Base-by-base conservation (phyloP, 2,113 vertebrate genomes). In the Centropus unirufus region DNA sequence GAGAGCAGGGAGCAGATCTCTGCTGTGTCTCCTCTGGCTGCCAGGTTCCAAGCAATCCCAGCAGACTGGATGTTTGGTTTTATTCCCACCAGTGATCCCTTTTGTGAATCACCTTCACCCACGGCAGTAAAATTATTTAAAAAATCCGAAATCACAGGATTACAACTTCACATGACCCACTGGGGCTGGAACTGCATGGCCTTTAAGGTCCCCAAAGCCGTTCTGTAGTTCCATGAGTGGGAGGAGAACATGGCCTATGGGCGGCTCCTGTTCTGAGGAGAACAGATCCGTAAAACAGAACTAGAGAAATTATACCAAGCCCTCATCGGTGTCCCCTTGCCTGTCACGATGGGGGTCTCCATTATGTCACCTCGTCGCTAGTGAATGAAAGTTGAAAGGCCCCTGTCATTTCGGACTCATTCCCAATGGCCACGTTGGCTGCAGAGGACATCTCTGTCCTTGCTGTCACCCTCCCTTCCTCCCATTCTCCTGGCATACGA, bases 291-390 rank as follows among this genome's bases (percentile, higher is more conserved):
- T 2, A 23, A 8, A 24, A 74, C 16, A 44, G 12, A 83, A 49
- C 9, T 69, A 78, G 26, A 63, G 64, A 14, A 39, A 39, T 5
- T 4, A 13, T 6, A 40, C 72, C 52, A 55, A 77, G 30, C 16
- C 67, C 32, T 63, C 23, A 5, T 14, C 61, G 17, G 2, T 0
- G 15, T 34, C 27, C n/a, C 30, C 54, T 12, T 7, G 14, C 24
- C 64, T 49, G 23, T 36, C 36, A 36, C 36, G 36, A 9, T 36
- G 16, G 14, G 52, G 9, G 21, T 4, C 12, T 62, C 29, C 0
- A 0, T 7, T 6, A 3, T 5, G 14, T 14, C 67, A 15, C 4
- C 21, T 5, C 10, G 72, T 23, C 11, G 13, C 47, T 16, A 24
- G n/a, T 23, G 42, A 47, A n/a, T 54, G 18, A 19, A 24, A 64